Evolutionary conservation across 2,888 invertebrate species (phyloP).

Genomic region (Stramonita haemastoma): DNA sequence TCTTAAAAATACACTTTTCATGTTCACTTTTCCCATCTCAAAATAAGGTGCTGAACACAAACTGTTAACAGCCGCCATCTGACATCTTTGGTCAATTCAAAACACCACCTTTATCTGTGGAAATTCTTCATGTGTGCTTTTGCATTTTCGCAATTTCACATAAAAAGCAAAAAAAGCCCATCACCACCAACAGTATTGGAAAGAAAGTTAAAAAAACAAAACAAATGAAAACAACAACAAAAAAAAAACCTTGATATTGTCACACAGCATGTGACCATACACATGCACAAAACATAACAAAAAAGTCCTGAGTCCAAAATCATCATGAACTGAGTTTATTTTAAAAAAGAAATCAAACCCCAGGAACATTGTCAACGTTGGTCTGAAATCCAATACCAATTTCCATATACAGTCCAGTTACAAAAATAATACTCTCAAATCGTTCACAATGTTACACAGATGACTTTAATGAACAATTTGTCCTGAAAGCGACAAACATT

Average conservation of each 20-base stretch:
- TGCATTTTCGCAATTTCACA: too few species aligned
- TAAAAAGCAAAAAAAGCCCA: not conserved
- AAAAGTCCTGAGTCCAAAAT: constrained; percentile 21
- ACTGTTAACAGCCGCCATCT: too few species aligned
- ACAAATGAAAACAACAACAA: not conserved
- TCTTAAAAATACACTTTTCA: too few species aligned
- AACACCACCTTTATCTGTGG: too few species aligned
- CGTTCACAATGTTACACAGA: too few species aligned
- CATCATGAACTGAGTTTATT: constrained; percentile 25
- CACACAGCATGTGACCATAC: not conserved
- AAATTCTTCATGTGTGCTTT: too few species aligned
- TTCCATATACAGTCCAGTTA: not conserved
- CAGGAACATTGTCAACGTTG: not conserved
- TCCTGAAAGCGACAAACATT: too few species aligned
- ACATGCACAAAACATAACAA: constrained; percentile 6
- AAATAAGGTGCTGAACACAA: too few species aligned
- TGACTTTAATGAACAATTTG: too few species aligned
- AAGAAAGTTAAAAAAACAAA: not conserved
- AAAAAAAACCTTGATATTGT: not conserved
- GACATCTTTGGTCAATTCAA: too few species aligned
- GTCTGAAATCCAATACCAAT: not conserved
- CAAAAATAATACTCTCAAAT: too few species aligned
- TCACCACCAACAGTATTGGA: not conserved
- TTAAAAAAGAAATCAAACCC: not conserved
- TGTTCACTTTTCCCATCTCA: too few species aligned